phyloP scores from a whole-genome alignment of 2,888 invertebrate genomes.

The Eupithecia centaureata region DNA sequence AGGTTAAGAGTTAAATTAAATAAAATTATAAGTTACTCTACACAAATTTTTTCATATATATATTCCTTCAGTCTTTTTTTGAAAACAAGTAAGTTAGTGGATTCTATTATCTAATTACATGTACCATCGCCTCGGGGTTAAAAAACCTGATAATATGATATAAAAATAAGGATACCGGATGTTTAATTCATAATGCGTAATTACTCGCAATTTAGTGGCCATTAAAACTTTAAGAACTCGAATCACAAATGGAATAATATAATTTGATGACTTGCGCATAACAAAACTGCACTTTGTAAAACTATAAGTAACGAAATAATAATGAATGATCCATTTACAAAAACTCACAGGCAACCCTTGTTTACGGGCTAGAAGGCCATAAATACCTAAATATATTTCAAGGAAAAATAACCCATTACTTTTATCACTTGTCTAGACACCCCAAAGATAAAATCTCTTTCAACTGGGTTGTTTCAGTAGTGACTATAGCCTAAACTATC shows the following conservation, averaged over 20 bases:
- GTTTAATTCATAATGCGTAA: background rate
- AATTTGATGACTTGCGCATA: background rate
- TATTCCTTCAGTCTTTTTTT: too few relatives aligned
- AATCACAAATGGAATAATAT: background rate
- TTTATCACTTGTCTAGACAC: constrained; percentile 31
- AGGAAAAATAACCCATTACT: constrained; percentile 29
- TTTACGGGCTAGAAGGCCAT: constrained; percentile 53
- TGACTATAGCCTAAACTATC: background rate
- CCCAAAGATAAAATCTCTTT: constrained; percentile 14
- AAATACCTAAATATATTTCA: constrained; percentile 44
- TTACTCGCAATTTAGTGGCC: background rate
- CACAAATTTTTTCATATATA: too few relatives aligned
- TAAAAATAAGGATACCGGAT: background rate
- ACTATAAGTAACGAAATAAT: background rate
- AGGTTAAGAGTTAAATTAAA: too few relatives aligned
- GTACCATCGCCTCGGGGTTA: too few relatives aligned
- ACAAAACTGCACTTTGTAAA: background rate
- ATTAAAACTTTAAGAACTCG: background rate
- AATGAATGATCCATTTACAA: constrained; percentile 35
- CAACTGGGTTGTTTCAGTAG: background rate
- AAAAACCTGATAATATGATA: background rate
- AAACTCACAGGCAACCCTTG: constrained; percentile 48
- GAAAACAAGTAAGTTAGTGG: too few relatives aligned
- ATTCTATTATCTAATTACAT: too few relatives aligned
- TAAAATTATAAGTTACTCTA: too few relatives aligned